Evolutionary conservation across 1,140 invertebrate genomes (phyloP).

Genomic region (Acyrthosiphon pisum): DNA sequence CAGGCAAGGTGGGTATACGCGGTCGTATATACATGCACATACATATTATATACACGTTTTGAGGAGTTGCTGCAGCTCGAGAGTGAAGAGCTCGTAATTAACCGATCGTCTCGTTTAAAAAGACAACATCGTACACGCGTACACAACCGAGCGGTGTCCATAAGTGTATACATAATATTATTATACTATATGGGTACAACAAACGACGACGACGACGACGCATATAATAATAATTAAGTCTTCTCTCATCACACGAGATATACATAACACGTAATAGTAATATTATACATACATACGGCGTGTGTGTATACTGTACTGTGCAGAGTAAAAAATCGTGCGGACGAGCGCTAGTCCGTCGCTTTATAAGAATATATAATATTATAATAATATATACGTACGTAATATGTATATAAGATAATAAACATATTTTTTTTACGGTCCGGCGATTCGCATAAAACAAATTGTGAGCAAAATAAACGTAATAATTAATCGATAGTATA

Average conservation of each 20-base stretch:
- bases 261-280: neutral
- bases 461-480: slow-evolving; percentile 19
- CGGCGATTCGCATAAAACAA: slow-evolving; percentile 13
- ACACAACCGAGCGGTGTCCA: neutral
- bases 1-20: neutral
- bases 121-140: neutral
- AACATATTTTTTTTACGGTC: slow-evolving; percentile 11
- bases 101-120: slow-evolving; percentile 16
- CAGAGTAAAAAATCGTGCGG: neutral
- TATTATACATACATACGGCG: neutral
- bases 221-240: slow-evolving; percentile 36
- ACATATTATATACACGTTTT: neutral
- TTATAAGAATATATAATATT: neutral
- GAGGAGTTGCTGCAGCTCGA: neutral
- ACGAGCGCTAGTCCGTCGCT: neutral
- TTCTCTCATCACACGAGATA: slow-evolving; percentile 2
- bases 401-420: neutral
- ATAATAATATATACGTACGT: neutral
- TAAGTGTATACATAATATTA: neutral
- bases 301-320: neutral
- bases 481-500: slow-evolving; percentile 39
- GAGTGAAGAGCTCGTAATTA: neutral
- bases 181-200: neutral
- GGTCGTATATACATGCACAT: too few species aligned
- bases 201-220: neutral